Percentiles rank a stretch among this genome's conserved stretches.
Conservation (phyloP, 2,888 invertebrate genomes). For the Drosophila neotestacea region DNA sequence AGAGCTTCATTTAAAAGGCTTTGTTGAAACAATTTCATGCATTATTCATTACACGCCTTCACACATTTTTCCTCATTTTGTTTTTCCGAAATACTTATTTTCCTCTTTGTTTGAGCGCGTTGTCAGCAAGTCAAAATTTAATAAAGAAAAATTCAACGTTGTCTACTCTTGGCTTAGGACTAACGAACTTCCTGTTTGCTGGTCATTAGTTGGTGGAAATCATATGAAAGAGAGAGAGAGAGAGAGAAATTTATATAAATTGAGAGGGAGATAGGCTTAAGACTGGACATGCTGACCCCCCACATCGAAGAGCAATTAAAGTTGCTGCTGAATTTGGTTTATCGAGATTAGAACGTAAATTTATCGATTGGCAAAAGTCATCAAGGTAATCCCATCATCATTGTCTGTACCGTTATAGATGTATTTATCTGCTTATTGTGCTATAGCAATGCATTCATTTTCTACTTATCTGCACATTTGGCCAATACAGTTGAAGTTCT, state of each 20-base stretch:
- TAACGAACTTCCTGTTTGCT: conserved; percentile 71
- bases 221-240: neutral
- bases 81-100: conserved; percentile 42
- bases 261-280: conserved; percentile 43
- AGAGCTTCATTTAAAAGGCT: conserved; percentile 45
- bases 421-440: conserved; percentile 13
- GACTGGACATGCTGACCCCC: neutral
- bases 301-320: conserved; percentile 53
- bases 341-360: conserved; percentile 32
- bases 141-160: conserved; percentile 69
- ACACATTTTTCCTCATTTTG: conserved; percentile 75
- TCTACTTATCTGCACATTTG: conserved; percentile 45
- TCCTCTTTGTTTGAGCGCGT: conserved; percentile 9
- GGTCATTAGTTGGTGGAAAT: conserved; percentile 37
- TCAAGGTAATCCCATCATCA: conserved; percentile 43
- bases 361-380: conserved; percentile 41
- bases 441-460: conserved; percentile 27
- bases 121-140: conserved; percentile 69
- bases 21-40: conserved; percentile 72
- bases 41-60: conserved; percentile 82
- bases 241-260: too few relatives aligned
- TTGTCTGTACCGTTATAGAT: conserved; percentile 9
- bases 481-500: conserved; percentile 50
- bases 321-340: conserved; percentile 34
- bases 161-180: conserved; percentile 36